Conservation (phyloP, 2,888 invertebrate species). For the Mesorhabditis sp. region DNA sequence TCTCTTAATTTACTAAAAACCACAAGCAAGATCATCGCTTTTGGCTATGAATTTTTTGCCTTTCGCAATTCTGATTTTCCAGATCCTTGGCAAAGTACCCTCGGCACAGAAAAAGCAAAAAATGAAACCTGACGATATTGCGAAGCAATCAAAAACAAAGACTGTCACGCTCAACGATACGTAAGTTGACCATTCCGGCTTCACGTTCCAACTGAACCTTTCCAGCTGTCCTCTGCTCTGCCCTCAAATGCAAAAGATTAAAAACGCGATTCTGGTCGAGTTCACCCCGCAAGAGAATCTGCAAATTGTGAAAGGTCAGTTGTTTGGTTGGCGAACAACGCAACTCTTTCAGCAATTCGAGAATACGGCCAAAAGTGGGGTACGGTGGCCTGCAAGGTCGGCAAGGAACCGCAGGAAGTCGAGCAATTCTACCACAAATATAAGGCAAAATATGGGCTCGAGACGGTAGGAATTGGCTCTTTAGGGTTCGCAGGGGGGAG, state of each 20-base stretch:
- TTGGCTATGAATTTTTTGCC: neutral
- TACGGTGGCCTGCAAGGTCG: neutral
- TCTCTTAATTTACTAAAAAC: neutral
- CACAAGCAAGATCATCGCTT: neutral
- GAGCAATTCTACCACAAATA: constrained; percentile 6
- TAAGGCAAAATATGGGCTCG: neutral
- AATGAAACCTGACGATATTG: neutral
- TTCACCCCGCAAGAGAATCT: neutral
- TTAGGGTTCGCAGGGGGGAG: too few relatives aligned
- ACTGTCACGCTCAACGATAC: neutral
- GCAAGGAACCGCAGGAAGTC: constrained; percentile 1
- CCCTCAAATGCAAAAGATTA: neutral
- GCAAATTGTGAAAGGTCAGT: neutral
- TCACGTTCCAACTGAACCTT: neutral
- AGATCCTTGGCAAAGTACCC: neutral
- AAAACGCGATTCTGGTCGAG: neutral
- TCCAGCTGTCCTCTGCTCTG: constrained; percentile 4
- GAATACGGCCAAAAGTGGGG: neutral
- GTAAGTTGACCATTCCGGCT: neutral
- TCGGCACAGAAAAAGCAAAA: neutral
- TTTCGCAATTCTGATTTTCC: neutral
- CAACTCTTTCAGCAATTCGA: too few relatives aligned
- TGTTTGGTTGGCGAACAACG: neutral
- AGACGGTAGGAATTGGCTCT: neutral
- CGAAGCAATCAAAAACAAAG: neutral